Evolutionary conservation across 2,113 vertebrate species (phyloP), one percentile per base, ranked within the genome.

Genomic region (Neotragus pygmaeus): DNA sequence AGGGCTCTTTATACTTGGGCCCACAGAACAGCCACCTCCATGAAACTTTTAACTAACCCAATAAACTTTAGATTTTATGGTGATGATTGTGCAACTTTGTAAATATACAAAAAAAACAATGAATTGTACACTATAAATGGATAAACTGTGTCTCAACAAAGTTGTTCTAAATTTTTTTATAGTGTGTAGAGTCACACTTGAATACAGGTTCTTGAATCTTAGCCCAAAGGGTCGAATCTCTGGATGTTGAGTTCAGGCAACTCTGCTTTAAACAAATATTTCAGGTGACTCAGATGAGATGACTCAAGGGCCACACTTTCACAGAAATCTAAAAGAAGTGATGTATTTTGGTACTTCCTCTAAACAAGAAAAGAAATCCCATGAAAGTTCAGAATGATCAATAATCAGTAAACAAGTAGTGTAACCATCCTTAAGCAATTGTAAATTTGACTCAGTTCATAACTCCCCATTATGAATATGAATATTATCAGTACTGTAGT

Each of bases 341-440:
- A 27, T 89, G 5, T 60, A 60, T 53, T 57, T 94, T 36, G 36
- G 23, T 73, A 49, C 1, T 62, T 91, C 16, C 11, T 14, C 77
- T 89, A 91, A 93, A 60, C 17, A 96, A 90, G 23, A 85, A 92
- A 70, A 97, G 13, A 57, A 88, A 91, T 36, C 30, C 7, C 25
- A 45, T 4, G 11, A 27, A 90, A 77, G 57, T 91, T 83, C 33
- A 92, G 16, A 85, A 85, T 66, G 87, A 91, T 75, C 49, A 36
- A 39, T 60, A 85, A 85, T n/a, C 25, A 15, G n/a, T 92, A 90
- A 94, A 25, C 11, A 49, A 93, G 27, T 66, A 75, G 17, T 13
- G 14, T 66, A 81, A 28, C 15, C 3, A 73, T 51, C 36, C 16
- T 96, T 94, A 62, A 86, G 60, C 94, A 87, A 64, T 87, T 51